phyloP scores from a whole-genome alignment of 53 echinoderm and acorn worm genomes.

The Holothuria scabra region DNA sequence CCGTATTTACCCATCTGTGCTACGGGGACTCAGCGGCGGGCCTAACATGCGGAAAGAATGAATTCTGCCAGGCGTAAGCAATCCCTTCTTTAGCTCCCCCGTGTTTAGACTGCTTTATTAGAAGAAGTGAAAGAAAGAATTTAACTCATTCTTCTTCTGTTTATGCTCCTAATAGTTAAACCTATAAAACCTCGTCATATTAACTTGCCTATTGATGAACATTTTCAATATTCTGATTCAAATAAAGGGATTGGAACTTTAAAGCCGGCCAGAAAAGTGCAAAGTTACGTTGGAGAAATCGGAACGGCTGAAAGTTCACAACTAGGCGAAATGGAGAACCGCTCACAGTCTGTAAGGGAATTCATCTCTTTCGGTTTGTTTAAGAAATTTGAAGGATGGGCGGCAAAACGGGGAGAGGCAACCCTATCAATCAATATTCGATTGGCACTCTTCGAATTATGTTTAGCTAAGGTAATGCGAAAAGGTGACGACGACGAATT shows the following conservation, averaged over 20 bases:
- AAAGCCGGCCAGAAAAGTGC: too few relatives aligned
- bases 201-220: conserved; percentile 32
- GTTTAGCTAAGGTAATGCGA: too few relatives aligned
- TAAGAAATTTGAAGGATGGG: too few relatives aligned
- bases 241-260: conserved; percentile 23
- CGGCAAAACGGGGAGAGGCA: too few relatives aligned
- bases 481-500: background rate
- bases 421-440: too few relatives aligned
- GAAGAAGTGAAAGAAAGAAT: conserved; percentile 37
- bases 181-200: conserved; percentile 37
- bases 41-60: conserved; percentile 40
- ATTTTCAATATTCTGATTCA: conserved; percentile 11
- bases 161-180: conserved; percentile 49
- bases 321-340: too few relatives aligned
- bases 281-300: too few relatives aligned
- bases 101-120: conserved; percentile 40
- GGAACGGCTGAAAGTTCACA: too few relatives aligned
- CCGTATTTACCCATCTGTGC: conserved; percentile 47
- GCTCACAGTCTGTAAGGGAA: too few relatives aligned
- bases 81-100: conserved; percentile 7
- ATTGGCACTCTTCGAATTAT: too few relatives aligned
- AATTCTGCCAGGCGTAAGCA: background rate
- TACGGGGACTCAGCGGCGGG: conserved; percentile 40
- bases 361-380: too few relatives aligned
- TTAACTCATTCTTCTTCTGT: conserved; percentile 36